phyloP scores from a whole-genome alignment of 2,888 invertebrate genomes.

The Boloria euphrosyne region DNA sequence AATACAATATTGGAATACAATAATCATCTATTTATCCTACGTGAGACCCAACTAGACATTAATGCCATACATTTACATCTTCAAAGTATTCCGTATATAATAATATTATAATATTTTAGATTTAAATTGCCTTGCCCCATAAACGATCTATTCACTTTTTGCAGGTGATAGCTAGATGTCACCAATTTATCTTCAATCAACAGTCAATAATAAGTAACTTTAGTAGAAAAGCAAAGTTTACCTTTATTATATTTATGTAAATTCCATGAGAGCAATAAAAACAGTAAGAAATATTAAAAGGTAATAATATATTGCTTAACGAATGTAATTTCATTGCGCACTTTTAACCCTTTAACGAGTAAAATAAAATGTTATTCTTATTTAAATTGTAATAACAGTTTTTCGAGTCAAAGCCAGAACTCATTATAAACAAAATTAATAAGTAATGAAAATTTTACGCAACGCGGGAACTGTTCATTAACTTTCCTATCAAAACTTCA shows the following conservation, averaged over 20 bases:
- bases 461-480: conserved; percentile 33
- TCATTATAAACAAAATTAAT: conserved; percentile 38
- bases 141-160: too few species aligned
- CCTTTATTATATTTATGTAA: neutral
- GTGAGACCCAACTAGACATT: too few species aligned
- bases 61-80: too few species aligned
- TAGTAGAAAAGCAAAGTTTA: too few species aligned
- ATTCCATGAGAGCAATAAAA: neutral
- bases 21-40: too few species aligned
- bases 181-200: too few species aligned
- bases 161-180: too few species aligned
- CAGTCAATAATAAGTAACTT: too few species aligned
- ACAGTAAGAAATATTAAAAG: neutral
- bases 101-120: too few species aligned
- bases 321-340: neutral
- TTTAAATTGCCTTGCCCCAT: too few species aligned
- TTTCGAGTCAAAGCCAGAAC: conserved; percentile 26
- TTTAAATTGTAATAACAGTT: conserved; percentile 17
- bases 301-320: neutral
- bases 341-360: neutral
- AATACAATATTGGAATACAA: too few species aligned
- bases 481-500: conserved; percentile 37
- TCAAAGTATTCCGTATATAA: too few species aligned
- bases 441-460: conserved; percentile 34
- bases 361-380: conserved; percentile 14